Conservation (phyloP, 1,140 invertebrate genomes). For the Hypothenemus hampei region DNA sequence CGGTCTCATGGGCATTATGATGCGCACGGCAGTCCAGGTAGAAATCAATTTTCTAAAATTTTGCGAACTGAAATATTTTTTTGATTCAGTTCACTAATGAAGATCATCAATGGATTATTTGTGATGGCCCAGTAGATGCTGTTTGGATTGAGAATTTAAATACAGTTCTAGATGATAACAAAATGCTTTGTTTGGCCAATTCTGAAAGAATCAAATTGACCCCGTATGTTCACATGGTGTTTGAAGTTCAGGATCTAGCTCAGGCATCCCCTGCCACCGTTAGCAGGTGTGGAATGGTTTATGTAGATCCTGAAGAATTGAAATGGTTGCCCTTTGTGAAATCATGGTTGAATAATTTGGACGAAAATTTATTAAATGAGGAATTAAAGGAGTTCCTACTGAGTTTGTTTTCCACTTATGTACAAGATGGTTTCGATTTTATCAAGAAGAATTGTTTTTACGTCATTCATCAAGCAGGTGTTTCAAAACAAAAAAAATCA, state of each 20-base stretch:
- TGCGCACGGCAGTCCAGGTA: constrained; percentile 64
- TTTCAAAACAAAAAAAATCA: background rate
- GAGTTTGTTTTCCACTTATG: constrained; percentile 56
- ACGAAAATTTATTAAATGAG: constrained; percentile 51
- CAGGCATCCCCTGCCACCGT: constrained; percentile 88
- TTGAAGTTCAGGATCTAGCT: constrained; percentile 83
- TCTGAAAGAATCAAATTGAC: constrained; percentile 87
- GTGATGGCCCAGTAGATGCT: constrained; percentile 89
- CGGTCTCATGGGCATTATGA: constrained; percentile 70
- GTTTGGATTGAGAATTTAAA: constrained; percentile 97
- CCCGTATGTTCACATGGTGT: constrained; percentile 76
- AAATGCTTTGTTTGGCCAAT: constrained; percentile 83
- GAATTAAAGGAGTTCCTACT: constrained; percentile 55
- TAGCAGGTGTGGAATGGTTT: constrained; percentile 83
- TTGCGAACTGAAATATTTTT: background rate
- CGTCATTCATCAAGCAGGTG: constrained; percentile 53
- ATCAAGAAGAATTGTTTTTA: constrained; percentile 59
- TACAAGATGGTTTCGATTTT: constrained; percentile 61
- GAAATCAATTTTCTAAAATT: background rate
- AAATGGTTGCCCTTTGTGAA: constrained; percentile 76
- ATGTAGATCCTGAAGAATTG: constrained; percentile 75
- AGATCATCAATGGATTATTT: constrained; percentile 78
- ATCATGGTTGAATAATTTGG: constrained; percentile 67
- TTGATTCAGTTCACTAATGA: constrained; percentile 48
- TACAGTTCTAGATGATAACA: constrained; percentile 89